These are phyloP conservation scores for Baryphthengus martii DNA, from an alignment of 2,113 vertebrate genomes.

Conservation along the genomic window DNA sequence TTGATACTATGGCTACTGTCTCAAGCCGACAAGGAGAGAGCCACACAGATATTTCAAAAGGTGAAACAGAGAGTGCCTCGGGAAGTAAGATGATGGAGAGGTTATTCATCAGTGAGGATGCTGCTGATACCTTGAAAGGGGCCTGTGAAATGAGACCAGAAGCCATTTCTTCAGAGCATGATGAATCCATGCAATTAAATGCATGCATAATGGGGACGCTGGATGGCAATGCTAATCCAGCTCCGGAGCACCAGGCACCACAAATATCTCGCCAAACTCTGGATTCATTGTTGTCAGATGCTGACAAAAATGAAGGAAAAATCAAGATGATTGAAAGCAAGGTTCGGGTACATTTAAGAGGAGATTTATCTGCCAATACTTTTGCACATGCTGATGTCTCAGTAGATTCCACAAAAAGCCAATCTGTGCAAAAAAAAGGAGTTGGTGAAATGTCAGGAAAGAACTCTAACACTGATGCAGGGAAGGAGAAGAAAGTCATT, in stretches of 20 bases:
- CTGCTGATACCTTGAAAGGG: neutral
- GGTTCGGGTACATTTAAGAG: constrained; percentile 27
- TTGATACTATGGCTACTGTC: neutral
- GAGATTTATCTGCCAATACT: constrained; percentile 1
- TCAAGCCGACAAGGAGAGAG: neutral
- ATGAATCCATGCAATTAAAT: constrained; percentile 31
- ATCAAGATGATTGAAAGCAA: constrained; percentile 26
- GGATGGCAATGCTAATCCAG: constrained; percentile 73
- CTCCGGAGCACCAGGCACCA: neutral
- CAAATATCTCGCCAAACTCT: constrained; percentile 10
- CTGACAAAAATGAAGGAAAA: constrained; percentile 44
- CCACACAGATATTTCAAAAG: constrained; percentile 18
- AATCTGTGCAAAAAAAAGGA: neutral
- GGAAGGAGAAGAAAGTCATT: constrained; percentile 42
- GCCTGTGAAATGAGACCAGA: neutral
- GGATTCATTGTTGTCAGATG: constrained; percentile 1
- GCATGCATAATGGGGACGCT: neutral
- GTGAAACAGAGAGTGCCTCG: neutral
- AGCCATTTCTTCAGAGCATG: neutral
- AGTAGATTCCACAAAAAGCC: neutral
- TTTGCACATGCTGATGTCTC: neutral
- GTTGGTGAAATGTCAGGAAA: constrained; percentile 14
- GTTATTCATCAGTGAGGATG: constrained; percentile 41
- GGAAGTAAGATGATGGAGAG: constrained; percentile 25
- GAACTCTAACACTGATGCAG: neutral